Evolutionary conservation across 37 sponge, comb jelly and placozoan genomes (phyloP).

Genomic region (Chondrilla cf. caribensis): DNA sequence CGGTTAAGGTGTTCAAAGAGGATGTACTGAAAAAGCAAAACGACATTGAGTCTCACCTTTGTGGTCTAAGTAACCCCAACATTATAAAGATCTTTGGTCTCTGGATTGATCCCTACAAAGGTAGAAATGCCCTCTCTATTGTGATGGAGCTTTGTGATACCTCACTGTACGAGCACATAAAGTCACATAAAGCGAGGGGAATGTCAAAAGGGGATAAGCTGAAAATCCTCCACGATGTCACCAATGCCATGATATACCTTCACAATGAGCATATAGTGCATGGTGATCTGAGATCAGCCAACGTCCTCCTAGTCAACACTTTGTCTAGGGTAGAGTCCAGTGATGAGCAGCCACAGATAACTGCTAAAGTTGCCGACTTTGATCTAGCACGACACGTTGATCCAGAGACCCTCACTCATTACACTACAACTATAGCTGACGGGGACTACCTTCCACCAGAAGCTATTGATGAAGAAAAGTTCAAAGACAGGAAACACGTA

Average conservation of each 20-base stretch:
- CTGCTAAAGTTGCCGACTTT: background rate
- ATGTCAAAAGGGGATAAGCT: background rate
- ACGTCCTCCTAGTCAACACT: background rate
- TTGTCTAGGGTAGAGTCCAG: no score
- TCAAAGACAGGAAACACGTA: no score
- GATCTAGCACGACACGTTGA: background rate
- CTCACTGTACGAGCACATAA: background rate
- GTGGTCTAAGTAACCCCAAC: background rate
- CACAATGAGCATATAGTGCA: background rate
- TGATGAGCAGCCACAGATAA: no score
- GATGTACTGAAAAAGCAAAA: no score
- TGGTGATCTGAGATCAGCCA: background rate
- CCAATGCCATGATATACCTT: background rate
- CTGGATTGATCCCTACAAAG: no score
- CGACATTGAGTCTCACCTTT: no score
- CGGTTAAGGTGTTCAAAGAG: no score
- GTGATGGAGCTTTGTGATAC: constrained; percentile 22
- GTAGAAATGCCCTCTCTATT: background rate
- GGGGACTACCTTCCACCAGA: background rate
- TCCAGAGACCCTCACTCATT: background rate
- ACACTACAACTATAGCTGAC: background rate
- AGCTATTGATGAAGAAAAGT: background rate
- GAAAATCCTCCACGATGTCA: background rate
- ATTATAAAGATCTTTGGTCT: background rate
- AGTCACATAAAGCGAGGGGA: background rate